Evolutionary conservation across 2,797 vertebrate species (phyloP).

Genomic region (Sebastes vulpes): DNA sequence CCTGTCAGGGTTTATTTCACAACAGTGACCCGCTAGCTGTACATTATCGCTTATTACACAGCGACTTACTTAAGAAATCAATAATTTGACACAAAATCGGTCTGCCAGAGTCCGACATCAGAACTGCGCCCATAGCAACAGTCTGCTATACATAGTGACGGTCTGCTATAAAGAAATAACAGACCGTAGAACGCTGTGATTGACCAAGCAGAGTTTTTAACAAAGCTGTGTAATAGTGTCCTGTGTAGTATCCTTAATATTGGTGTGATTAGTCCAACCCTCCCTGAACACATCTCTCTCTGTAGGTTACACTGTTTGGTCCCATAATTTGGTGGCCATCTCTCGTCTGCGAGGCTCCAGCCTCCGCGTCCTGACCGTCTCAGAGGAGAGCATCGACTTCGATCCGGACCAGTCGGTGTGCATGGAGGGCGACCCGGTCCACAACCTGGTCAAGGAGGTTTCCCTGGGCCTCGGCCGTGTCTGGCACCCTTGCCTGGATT

Average conservation of each 20-base stretch:
- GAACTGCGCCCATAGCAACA: too few relatives aligned
- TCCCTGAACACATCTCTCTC: not conserved
- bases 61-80: too few relatives aligned
- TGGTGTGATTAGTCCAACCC: not conserved
- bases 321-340: slow-evolving; percentile 98
- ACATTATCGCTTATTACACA: too few relatives aligned
- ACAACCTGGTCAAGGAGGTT: slow-evolving; percentile 97
- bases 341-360: slow-evolving; percentile 96
- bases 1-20: too few relatives aligned
- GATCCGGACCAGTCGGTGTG: slow-evolving; percentile 94
- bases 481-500: slow-evolving; percentile 96
- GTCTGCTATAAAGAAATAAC: too few relatives aligned
- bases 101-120: too few relatives aligned
- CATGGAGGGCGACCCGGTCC: slow-evolving; percentile 94
- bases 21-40: too few relatives aligned
- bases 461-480: slow-evolving; percentile 93
- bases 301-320: slow-evolving; percentile 97
- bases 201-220: too few relatives aligned
- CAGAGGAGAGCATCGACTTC: slow-evolving; percentile 98
- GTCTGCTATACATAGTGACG: too few relatives aligned
- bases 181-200: rapidly evolving
- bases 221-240: too few relatives aligned
- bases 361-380: slow-evolving; percentile 93
- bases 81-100: too few relatives aligned
- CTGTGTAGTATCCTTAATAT: too few relatives aligned